Base-by-base conservation (phyloP, 2,888 invertebrate genomes). In the Idaea dimidiata region DNA sequence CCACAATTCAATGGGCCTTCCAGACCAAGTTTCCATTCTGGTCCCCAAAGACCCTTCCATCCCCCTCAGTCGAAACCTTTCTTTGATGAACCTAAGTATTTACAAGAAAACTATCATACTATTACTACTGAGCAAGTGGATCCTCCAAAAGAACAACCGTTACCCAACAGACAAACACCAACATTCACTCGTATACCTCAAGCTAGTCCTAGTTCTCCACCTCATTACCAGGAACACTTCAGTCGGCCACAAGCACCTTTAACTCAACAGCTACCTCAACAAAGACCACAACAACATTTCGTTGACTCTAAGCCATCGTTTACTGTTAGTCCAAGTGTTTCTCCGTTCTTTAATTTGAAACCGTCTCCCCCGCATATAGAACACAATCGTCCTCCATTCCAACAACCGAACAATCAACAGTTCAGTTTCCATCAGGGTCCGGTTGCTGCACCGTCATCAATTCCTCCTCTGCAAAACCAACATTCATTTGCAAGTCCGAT, bases 21-120 rank as follows among this genome's bases (percentile, higher is more conserved):
- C 17, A 83, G 89, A 73, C 63, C 80, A 16, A 83, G 82, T 63
- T 93, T 93, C 72, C 90, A 92, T 73, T 86, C 94, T 18, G 94
- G 93, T 69, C 88, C 93, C 16, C 93, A 94, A 77, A 88, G 93
- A 72, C 94, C 94, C 10, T 93, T 94, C 77, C 87, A 88, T 67
- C 84, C 82, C 70, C 83, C 84, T 61, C 82, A 82, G 62, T 77
- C 83, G 16, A 89, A 90, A 64, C 78, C 80, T 56, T 92, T 84
- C 74, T 93, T 93, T 66, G 92, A 93, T 62, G 93, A 93, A 76
- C 83, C 91, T 1, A 93, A 93, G 79, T 93, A 93, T 71, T 81
- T 93, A 61, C 93, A 93, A 78, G 92, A 93, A 74, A 93, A 93
- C 69, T 93, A 93, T 68, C 93, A 93, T 63, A 93, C 93, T 2